Percentiles rank a stretch among this genome's conserved stretches.
Evolutionary conservation across 2,113 vertebrate species (phyloP).

Genomic region (Pungitius pungitius): DNA sequence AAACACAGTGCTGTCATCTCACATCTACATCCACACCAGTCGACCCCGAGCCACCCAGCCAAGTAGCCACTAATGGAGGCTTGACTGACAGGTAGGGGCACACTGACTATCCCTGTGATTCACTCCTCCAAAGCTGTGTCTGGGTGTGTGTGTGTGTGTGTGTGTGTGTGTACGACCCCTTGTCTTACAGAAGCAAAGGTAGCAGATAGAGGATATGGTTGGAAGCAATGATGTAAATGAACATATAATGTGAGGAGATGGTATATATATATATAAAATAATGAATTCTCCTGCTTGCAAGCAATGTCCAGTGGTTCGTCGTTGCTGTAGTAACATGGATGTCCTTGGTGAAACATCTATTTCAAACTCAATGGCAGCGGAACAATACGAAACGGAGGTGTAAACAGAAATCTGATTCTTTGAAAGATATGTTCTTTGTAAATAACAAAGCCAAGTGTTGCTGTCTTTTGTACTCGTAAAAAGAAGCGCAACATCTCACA

Average conservation of each 20-base stretch:
- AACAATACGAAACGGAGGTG: not conserved
- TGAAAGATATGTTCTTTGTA: not conserved
- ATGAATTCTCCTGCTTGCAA: not conserved
- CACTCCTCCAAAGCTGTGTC: slow-evolving; percentile 13
- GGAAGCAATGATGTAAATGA: not conserved
- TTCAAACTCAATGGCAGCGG: not conserved
- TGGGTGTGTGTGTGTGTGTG: slow-evolving; percentile 8
- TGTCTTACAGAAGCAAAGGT: slow-evolving; percentile 44
- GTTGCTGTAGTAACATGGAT: not conserved
- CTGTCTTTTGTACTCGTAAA: not conserved
- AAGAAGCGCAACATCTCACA: not conserved
- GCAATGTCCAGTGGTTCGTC: not conserved
- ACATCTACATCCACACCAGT: slow-evolving; percentile 44
- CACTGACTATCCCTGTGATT: slow-evolving; percentile 44
- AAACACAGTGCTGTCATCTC: slow-evolving; percentile 63
- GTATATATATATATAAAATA: no score
- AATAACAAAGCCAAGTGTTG: not conserved
- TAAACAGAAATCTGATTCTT: not conserved
- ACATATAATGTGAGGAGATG: not conserved
- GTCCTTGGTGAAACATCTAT: not conserved
- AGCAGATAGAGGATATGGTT: slow-evolving; percentile 26
- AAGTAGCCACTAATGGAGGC: slow-evolving; percentile 65
- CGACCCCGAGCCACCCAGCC: slow-evolving; percentile 43
- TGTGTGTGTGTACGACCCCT: slow-evolving; percentile 23
- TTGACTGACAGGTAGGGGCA: slow-evolving; percentile 70